Conservation (phyloP, 2,797 vertebrate genomes). For the Enteromius radiatus region DNA sequence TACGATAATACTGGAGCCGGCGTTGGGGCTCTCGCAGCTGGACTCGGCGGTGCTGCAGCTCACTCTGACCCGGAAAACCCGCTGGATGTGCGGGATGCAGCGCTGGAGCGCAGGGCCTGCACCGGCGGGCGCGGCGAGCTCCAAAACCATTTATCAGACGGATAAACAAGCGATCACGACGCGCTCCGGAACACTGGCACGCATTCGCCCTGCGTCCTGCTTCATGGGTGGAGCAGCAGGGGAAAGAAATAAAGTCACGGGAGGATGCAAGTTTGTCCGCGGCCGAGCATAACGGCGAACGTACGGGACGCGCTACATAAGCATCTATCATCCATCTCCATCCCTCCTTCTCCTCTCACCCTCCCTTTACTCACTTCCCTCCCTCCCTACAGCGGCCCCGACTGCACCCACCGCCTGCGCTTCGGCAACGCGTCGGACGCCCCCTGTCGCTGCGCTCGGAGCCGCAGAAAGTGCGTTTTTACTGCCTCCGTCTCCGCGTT, state of each 20-base stretch:
- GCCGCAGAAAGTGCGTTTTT: constrained; percentile 38
- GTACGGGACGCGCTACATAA: constrained; percentile 49
- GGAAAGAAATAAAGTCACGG: constrained; percentile 33
- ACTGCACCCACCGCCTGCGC: constrained; percentile 66
- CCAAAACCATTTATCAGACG: constrained; percentile 67
- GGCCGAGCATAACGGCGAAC: constrained; percentile 55
- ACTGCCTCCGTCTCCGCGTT: constrained; percentile 16
- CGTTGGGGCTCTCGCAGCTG: constrained; percentile 79
- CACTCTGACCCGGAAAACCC: constrained; percentile 66
- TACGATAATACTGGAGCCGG: constrained; percentile 59
- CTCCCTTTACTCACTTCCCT: constrained; percentile 50
- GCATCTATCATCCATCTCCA: constrained; percentile 52
- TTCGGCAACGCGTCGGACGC: constrained; percentile 65
- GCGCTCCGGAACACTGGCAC: constrained; percentile 42
- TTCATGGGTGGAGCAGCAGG: constrained; percentile 44
- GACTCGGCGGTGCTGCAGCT: constrained; percentile 63
- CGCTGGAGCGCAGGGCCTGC: constrained; percentile 67
- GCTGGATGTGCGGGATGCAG: constrained; percentile 66
- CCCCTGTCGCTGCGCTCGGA: constrained; percentile 56
- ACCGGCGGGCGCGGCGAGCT: constrained; percentile 66
- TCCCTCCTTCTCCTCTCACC: constrained; percentile 44
- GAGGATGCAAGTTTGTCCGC: constrained; percentile 43
- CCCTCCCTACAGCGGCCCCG: constrained; percentile 61
- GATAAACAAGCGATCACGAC: constrained; percentile 58
- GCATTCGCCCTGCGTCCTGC: constrained; percentile 39